A percentile compares a stretch with the other conserved stretches of the same genome.
Conservation (phyloP, 1,140 invertebrate genomes). For the Solenopsis fugax region DNA sequence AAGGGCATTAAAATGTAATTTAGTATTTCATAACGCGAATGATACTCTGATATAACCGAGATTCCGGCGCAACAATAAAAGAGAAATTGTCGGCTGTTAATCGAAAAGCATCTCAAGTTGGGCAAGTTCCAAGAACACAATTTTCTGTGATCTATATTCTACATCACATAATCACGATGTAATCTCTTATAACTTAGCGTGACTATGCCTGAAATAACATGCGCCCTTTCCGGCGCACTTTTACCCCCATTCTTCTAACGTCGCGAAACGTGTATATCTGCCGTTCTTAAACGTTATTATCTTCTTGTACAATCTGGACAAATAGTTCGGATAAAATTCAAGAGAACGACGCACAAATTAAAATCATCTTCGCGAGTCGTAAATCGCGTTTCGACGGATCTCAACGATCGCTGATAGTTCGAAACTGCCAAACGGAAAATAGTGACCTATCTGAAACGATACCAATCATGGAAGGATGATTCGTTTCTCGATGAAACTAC, state of each 20-base stretch:
- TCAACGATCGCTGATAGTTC: neutral
- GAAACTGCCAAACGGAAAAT: slow-evolving; percentile 15
- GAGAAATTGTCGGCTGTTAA: slow-evolving; percentile 26
- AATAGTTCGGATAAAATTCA: slow-evolving; percentile 12
- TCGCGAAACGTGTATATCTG: slow-evolving; percentile 11
- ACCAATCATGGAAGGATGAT: neutral
- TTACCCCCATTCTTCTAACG: slow-evolving; percentile 39
- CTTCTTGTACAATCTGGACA: neutral
- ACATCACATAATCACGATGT: slow-evolving; percentile 48
- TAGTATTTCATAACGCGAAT: slow-evolving; percentile 17
- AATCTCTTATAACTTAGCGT: slow-evolving; percentile 59
- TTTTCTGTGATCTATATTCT: slow-evolving; percentile 45
- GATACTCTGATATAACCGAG: neutral
- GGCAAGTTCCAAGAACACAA: slow-evolving; percentile 52
- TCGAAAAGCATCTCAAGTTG: slow-evolving; percentile 50
- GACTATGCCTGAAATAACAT: slow-evolving; percentile 55
- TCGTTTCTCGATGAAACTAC: slow-evolving; percentile 8
- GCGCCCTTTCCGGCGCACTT: slow-evolving; percentile 35
- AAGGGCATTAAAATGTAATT: slow-evolving; percentile 31
- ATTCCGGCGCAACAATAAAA: slow-evolving; percentile 17
- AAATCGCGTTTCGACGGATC: neutral
- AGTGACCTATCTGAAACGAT: slow-evolving; percentile 48
- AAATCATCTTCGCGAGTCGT: neutral
- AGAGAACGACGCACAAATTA: neutral
- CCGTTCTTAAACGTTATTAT: neutral